These are phyloP conservation scores for Lacerta viridis DNA, from an alignment of 2,797 vertebrate genomes.

Conservation along the genomic window DNA sequence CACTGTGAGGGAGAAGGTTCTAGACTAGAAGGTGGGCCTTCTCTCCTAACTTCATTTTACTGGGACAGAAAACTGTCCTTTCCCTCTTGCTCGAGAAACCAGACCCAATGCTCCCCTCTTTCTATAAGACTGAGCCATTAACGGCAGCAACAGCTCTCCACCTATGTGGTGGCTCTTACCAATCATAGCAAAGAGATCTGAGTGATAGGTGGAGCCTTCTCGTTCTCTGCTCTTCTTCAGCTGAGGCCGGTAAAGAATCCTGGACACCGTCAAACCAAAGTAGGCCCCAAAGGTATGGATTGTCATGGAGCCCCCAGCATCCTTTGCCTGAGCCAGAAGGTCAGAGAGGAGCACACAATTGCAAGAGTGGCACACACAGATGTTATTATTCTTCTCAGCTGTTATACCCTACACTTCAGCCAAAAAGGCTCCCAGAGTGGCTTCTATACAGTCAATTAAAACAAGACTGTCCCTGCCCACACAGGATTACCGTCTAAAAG, in stretches of 20 bases:
- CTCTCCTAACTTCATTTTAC: too few species aligned
- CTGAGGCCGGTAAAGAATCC: slow-evolving; percentile 84
- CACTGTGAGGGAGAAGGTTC: too few species aligned
- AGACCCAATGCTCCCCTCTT: not conserved
- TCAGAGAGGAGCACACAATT: fast-evolving
- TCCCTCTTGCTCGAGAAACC: not conserved
- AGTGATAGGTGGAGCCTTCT: slow-evolving; percentile 83
- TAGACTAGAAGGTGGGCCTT: too few species aligned
- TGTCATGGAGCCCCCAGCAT: slow-evolving; percentile 92
- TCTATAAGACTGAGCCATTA: not conserved
- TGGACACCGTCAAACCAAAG: slow-evolving; percentile 89
- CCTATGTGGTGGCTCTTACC: slow-evolving; percentile 77
- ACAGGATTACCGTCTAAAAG: too few species aligned
- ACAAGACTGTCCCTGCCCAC: too few species aligned
- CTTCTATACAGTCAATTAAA: too few species aligned
- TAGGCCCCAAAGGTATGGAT: slow-evolving; percentile 94
- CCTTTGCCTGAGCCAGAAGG: slow-evolving; percentile 81
- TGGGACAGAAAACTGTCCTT: too few species aligned
- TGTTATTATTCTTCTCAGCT: too few species aligned
- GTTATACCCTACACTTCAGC: too few species aligned
- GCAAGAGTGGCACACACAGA: too few species aligned
- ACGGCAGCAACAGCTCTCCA: not conserved
- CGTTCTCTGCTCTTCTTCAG: slow-evolving; percentile 82
- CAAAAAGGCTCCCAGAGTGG: too few species aligned
- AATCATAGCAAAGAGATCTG: slow-evolving; percentile 89